phyloP scores from a whole-genome alignment of 2,113 vertebrate species.

The Dermatemys mawii region DNA sequence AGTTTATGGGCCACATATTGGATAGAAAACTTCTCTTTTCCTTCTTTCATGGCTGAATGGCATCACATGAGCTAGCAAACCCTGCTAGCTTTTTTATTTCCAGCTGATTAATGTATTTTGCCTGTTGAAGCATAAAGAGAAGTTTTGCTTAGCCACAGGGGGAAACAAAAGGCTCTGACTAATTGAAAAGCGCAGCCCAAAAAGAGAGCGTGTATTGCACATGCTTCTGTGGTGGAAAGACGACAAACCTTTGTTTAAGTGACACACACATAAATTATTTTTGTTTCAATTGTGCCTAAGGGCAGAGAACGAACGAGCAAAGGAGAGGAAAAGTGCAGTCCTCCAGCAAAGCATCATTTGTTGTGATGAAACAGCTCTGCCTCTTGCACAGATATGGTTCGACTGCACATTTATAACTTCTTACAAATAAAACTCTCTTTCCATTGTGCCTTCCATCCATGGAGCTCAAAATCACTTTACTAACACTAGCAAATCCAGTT shows the following conservation, averaged over 20 bases:
- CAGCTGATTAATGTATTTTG: conserved; percentile 3
- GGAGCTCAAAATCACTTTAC: neutral
- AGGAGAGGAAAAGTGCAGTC: neutral
- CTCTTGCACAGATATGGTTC: neutral
- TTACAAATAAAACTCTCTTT: neutral
- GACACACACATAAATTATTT: neutral
- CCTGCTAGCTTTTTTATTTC: conserved; percentile 12
- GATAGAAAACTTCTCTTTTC: neutral
- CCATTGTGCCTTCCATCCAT: neutral
- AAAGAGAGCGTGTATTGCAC: neutral
- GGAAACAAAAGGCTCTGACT: neutral
- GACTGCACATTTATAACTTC: neutral
- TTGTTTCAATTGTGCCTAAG: neutral
- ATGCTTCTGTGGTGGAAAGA: neutral
- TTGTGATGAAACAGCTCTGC: neutral
- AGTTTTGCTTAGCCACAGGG: neutral
- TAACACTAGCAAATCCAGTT: neutral
- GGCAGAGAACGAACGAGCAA: neutral
- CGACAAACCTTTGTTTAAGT: neutral
- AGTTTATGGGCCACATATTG: neutral
- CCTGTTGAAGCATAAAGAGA: conserved; percentile 1
- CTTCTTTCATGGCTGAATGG: neutral
- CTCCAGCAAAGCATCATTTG: neutral
- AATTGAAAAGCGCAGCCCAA: neutral
- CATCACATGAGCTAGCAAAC: neutral